These are phyloP conservation scores for Formica selysi DNA, from an alignment of 1,140 invertebrate genomes.

Conservation along the genomic window DNA sequence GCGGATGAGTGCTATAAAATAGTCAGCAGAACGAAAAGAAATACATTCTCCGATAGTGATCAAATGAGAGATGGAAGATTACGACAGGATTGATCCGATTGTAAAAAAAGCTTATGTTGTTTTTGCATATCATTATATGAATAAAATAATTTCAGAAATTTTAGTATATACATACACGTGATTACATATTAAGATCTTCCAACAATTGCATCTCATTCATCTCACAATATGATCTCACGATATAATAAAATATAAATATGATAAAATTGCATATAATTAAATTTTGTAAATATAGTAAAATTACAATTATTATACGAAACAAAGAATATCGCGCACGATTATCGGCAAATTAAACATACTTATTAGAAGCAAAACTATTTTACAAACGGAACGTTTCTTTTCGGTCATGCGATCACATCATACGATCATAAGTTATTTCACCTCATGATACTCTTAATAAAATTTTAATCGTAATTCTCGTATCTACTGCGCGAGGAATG, in stretches of 20 bases:
- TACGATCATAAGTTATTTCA: neutral
- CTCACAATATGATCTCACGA: neutral
- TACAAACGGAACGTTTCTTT: neutral
- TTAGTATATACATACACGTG: neutral
- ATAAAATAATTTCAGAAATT: neutral
- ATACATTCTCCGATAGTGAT: neutral
- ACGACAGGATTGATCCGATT: neutral
- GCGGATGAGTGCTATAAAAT: neutral
- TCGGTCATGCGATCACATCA: neutral
- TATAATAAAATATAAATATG: too few species aligned
- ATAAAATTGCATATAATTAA: too few species aligned
- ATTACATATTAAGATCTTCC: neutral
- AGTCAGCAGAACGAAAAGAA: too few species aligned
- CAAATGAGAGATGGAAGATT: neutral
- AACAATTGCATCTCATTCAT: neutral
- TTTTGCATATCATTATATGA: neutral
- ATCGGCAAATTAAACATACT: neutral
- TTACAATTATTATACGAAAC: neutral
- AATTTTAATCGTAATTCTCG: conserved; percentile 1
- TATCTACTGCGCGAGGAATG: neutral
- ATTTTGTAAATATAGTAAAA: too few species aligned
- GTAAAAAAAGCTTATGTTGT: neutral
- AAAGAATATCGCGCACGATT: neutral
- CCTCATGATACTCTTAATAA: neutral
- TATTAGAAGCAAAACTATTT: conserved; percentile 2